Conservation (phyloP, 2,113 vertebrate species). For the Camelus bactrianus region DNA sequence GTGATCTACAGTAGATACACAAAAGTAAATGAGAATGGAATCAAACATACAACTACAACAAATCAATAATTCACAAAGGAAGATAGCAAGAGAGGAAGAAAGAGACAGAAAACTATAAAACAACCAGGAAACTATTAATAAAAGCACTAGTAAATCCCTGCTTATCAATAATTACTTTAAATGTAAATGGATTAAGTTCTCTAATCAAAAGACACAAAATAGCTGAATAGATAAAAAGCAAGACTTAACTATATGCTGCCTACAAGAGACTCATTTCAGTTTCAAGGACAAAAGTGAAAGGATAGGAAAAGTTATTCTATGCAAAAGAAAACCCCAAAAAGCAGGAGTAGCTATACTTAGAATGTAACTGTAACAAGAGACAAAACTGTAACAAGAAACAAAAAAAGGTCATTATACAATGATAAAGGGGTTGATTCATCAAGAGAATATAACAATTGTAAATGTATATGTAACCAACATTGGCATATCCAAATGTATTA, state of each 20-base stretch:
- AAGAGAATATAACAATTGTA: neutral
- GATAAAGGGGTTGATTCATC: neutral
- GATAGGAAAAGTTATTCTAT: neutral
- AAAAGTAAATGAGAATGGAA: neutral
- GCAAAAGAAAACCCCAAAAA: neutral
- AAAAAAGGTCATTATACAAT: neutral
- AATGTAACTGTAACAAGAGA: too few species aligned
- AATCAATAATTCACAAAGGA: neutral
- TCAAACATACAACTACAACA: neutral
- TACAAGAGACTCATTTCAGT: neutral
- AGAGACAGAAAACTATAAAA: neutral
- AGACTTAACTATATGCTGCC: neutral
- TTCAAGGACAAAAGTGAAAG: neutral
- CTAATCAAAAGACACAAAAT: neutral
- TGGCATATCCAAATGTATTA: neutral
- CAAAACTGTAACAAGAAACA: neutral
- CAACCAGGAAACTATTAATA: neutral
- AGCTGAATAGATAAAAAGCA: neutral
- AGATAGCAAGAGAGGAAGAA: neutral
- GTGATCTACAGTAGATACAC: neutral
- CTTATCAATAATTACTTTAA: neutral
- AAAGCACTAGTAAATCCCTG: neutral
- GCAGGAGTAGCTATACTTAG: neutral
- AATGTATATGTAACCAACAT: neutral
- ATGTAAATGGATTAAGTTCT: neutral